Evolutionary conservation across 1,140 invertebrate genomes (phyloP), one percentile per base, ranked within the genome.

Genomic region (Leptinotarsa lineolata): DNA sequence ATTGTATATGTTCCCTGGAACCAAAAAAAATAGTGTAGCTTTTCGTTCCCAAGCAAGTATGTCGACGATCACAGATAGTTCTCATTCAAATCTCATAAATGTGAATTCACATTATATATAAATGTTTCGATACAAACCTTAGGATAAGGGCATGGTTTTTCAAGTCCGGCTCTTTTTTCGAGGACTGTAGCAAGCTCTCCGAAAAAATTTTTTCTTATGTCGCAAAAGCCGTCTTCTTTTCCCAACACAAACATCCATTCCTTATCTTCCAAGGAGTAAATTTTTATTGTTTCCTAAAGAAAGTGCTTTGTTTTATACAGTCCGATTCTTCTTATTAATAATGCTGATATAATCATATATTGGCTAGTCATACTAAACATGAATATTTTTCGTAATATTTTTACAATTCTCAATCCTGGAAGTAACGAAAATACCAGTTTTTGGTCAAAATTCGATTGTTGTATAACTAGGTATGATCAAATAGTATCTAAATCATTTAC

Each of bases 1-100:
- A 75, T 21, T 44, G 66, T 54, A 60, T 75, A 72, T 68, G 68
- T 59, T 12, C 74, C 74, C 70, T 75, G 60, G 5, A 68, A 68
- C 6, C 18, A 68, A 16, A 15, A 60, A 46, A 54, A 54, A 54
- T 11, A 39, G 30, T 11, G 30, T 39, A 39, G 30, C 8, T 39
- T 39, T 39, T 39, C 8, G 2, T 39, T 39, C 30, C 8, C 30
- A 39, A 39, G 30, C 8, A 39, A 11, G 30, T 39, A 8, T 39
- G 2, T 39, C 11, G 8, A 39, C 30, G 30, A 22, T 22, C 2
- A 22, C 21, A 22, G 21, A 22, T 22, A 2, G 2, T 22, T 22
- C 21, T 22, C 21, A 22, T 22, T 22, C 21, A 22, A 22, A 2
- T 2, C 21, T 2, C 58, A 59, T 59, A 59, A 12, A 59, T 5